Percentiles rank a stretch among this genome's conserved stretches.
Evolutionary conservation across 2,888 invertebrate genomes (phyloP).

Genomic region (Drosophila monieri): DNA sequence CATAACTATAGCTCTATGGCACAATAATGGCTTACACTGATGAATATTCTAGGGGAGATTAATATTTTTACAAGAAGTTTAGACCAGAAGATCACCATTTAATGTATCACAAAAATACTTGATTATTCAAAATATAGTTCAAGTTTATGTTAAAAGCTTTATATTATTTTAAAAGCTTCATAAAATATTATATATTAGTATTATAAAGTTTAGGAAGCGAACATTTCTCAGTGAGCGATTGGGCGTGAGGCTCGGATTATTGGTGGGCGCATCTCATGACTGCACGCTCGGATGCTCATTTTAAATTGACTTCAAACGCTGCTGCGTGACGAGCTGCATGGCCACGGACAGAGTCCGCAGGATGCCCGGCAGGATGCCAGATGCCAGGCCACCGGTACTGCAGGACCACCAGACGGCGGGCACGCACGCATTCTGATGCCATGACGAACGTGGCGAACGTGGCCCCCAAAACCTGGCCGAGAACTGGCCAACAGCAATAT

Average conservation of each 20-base stretch:
- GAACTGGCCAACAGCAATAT: slow-evolving; percentile 55
- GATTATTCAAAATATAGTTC: too few species aligned
- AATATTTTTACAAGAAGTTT: too few species aligned
- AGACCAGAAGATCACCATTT: too few species aligned
- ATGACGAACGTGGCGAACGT: slow-evolving; percentile 68
- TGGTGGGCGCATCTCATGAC: slow-evolving; percentile 70
- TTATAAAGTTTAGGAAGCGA: background rate
- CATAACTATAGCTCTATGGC: slow-evolving; percentile 61
- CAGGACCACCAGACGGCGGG: slow-evolving; percentile 48
- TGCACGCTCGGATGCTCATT: slow-evolving; percentile 79
- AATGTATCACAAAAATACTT: too few species aligned
- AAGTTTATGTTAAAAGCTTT: too few species aligned
- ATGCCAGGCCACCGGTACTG: slow-evolving; percentile 26
- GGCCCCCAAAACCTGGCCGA: slow-evolving; percentile 43
- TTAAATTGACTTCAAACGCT: slow-evolving; percentile 80
- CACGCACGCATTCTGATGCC: slow-evolving; percentile 74
- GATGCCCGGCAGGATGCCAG: slow-evolving; percentile 35
- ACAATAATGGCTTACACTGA: slow-evolving; percentile 11
- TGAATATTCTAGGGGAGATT: background rate
- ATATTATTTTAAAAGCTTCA: too few species aligned
- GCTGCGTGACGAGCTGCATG: slow-evolving; percentile 77
- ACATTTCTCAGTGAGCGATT: slow-evolving; percentile 17
- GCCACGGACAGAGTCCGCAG: slow-evolving; percentile 53
- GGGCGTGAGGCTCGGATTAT: slow-evolving; percentile 3
- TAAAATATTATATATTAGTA: background rate